These are phyloP conservation scores for Peromyscus nudipes DNA, from an alignment of 2,797 vertebrate genomes.

Conservation along the genomic window DNA sequence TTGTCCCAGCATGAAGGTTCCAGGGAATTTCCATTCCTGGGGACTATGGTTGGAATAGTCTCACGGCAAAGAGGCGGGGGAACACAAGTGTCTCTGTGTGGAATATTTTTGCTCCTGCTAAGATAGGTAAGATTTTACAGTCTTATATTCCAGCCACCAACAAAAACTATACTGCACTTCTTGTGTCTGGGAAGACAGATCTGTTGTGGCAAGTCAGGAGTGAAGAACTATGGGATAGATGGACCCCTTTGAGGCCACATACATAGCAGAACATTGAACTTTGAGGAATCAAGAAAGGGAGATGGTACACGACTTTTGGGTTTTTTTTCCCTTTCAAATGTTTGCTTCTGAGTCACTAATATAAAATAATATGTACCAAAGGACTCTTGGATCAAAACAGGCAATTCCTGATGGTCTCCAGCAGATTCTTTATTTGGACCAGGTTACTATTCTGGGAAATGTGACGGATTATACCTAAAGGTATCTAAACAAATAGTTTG, in stretches of 20 bases:
- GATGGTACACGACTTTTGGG: not conserved
- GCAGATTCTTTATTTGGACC: not conserved
- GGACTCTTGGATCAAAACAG: not conserved
- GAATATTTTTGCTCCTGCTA: not conserved
- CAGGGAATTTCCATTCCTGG: not conserved
- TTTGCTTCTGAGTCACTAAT: not conserved
- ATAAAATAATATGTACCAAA: constrained; percentile 24
- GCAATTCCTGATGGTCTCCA: not conserved
- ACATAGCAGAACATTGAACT: not conserved
- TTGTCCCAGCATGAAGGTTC: not conserved
- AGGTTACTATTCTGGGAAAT: not conserved
- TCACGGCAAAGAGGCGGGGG: not conserved
- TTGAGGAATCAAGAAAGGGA: not conserved
- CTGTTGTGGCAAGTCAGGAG: not conserved
- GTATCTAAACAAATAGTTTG: not conserved
- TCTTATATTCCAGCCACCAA: not conserved
- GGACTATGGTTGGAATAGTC: not conserved
- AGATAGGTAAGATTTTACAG: not conserved
- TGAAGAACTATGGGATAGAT: not conserved
- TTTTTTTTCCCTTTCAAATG: not conserved
- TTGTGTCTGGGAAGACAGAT: not conserved
- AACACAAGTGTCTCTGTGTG: not conserved
- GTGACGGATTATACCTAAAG: constrained; percentile 36
- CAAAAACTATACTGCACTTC: not conserved
- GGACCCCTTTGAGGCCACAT: not conserved